phyloP scores from a whole-genome alignment of 2,797 vertebrate genomes.

The Acestrorhynchus altus region DNA sequence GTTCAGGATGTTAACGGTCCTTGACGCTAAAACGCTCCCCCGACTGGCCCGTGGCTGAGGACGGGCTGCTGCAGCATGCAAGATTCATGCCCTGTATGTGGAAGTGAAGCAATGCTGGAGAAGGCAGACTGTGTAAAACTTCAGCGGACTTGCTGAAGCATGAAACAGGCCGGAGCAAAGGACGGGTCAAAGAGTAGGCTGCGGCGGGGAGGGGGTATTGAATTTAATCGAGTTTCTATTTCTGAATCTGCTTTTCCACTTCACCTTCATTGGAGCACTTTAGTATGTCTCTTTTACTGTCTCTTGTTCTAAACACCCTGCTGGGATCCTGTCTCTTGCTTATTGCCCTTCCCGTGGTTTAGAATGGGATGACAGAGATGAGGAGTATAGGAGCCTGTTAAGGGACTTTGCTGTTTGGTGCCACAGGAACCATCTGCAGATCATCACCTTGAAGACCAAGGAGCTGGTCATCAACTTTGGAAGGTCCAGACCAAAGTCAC shows the following conservation, averaged over 20 bases:
- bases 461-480: too few relatives aligned
- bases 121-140: slow-evolving; percentile 1
- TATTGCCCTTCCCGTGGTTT: background rate
- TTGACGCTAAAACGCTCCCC: slow-evolving; percentile 47
- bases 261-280: slow-evolving; percentile 30
- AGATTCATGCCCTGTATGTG: slow-evolving; percentile 34
- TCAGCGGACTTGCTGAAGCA: slow-evolving; percentile 21
- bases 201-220: background rate
- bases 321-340: slow-evolving; percentile 23
- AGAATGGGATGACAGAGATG: too few relatives aligned
- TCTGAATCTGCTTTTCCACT: slow-evolving; percentile 35
- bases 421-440: too few relatives aligned
- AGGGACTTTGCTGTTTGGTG: too few relatives aligned
- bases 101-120: background rate
- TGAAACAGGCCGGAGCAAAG: slow-evolving; percentile 18
- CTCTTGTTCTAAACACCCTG: slow-evolving; percentile 27
- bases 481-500: too few relatives aligned
- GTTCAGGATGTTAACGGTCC: slow-evolving; percentile 32
- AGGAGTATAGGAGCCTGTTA: too few relatives aligned
- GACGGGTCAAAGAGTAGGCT: background rate
- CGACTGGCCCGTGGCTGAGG: slow-evolving; percentile 5
- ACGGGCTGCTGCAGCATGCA: slow-evolving; percentile 29
- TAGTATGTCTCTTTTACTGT: slow-evolving; percentile 36
- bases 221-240: slow-evolving; percentile 49
- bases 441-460: too few relatives aligned